These are phyloP conservation scores for Connochaetes taurinus DNA, from an alignment of 2,113 vertebrate genomes.

Conservation along the genomic window DNA sequence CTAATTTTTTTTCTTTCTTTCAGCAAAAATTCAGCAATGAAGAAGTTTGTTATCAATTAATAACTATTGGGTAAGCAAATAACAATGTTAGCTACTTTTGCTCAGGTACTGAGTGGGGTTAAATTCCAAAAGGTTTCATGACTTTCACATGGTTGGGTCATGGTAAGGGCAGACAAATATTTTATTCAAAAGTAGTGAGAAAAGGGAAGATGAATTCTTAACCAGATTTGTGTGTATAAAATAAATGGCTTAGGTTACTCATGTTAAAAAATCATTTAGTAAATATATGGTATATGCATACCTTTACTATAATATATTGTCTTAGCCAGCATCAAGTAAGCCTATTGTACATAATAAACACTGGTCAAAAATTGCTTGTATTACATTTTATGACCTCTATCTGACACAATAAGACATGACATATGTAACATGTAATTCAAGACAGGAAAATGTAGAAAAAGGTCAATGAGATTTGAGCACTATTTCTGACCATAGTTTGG, in stretches of 20 bases:
- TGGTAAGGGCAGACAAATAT: not conserved
- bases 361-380: not conserved
- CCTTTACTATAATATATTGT: not conserved
- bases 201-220: not conserved
- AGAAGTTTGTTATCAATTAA: not conserved
- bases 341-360: not conserved
- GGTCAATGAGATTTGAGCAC: not conserved
- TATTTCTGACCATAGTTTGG: not conserved
- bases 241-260: not conserved
- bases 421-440: not conserved
- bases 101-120: not conserved
- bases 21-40: not conserved
- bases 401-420: not conserved
- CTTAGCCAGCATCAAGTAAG: not conserved
- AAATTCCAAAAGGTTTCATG: not conserved
- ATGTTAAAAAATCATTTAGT: not conserved
- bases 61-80: not conserved
- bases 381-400: not conserved
- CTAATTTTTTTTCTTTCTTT: not conserved
- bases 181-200: not conserved
- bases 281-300: not conserved
- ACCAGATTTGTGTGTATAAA: not conserved
- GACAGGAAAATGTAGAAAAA: not conserved
- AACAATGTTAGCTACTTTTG: not conserved
- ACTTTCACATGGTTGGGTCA: not conserved